These are phyloP conservation scores for Riparia riparia DNA, from an alignment of 2,113 vertebrate species.

Conservation along the genomic window DNA sequence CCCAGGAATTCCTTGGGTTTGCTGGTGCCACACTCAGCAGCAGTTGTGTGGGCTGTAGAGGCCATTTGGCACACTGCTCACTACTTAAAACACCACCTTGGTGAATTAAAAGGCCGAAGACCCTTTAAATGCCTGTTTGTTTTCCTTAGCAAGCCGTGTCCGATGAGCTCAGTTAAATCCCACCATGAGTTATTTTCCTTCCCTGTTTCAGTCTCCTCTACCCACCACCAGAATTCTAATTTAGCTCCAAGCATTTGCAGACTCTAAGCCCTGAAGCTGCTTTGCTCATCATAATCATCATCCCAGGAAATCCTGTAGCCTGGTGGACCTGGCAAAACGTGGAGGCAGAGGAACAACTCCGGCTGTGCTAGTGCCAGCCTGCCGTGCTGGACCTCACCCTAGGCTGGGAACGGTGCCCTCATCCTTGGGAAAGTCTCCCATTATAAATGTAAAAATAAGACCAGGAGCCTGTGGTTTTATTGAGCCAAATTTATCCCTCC, in stretches of 20 bases:
- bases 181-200: not conserved
- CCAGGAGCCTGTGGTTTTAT: not conserved
- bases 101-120: not conserved
- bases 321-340: accelerated
- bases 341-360: not conserved
- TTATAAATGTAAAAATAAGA: too few relatives aligned
- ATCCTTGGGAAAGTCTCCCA: not conserved
- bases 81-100: not conserved
- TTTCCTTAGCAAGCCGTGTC: not conserved
- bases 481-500: not conserved
- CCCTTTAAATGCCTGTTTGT: not conserved
- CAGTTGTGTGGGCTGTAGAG: not conserved
- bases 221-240: not conserved
- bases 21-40: not conserved
- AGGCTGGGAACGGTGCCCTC: not conserved
- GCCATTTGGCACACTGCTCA: not conserved
- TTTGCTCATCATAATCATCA: not conserved
- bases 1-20: not conserved
- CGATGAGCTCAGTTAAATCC: not conserved
- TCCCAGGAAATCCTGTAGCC: not conserved
- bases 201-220: not conserved
- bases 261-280: not conserved
- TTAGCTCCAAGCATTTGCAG: not conserved
- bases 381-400: not conserved
- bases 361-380: not conserved